Base-by-base conservation (phyloP, 2,797 vertebrate species). In the Pseudotriccus pelzelni region DNA sequence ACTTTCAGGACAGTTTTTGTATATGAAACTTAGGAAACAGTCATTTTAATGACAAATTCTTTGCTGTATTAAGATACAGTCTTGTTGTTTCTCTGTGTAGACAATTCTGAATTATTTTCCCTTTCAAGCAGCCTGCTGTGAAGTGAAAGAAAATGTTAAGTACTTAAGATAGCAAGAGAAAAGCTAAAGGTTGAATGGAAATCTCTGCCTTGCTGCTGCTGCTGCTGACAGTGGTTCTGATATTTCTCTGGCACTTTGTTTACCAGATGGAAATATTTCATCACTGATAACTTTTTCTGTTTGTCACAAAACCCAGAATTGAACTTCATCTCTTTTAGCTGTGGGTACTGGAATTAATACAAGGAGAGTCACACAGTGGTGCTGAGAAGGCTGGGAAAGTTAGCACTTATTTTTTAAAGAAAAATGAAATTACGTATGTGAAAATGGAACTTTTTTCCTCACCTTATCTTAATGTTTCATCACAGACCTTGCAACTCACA, bases 231-330 rank as follows among this genome's bases (percentile, higher is more conserved):
- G 82, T 52, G 47, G 21, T 12, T 90, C 76, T 86, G 72, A 52
- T 90, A 44, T 66, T 93, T 89, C 69, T 52, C 55, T 92, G 78
- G 69, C 25, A 56, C 63, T 92, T 95, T 86, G 60, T 89, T 93
- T 96, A 73, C 72, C 2, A 11, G 85, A 73, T 94, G 58, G 93
- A 92, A 94, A 90, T 62, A 80, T 88, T 94, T 95, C 53, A 87
- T 75, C 60, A 22, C 77, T 28, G 12, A 37, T 58, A 19, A 52
- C 5, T 68, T 49, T 46, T 66, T 37, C 58, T 55, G 10, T 80
- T 84, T 69, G 9, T 73, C 59, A 67, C 72, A 68, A 68, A 90
- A 58, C 81, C 22, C 37, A 58, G 50, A 78, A 75, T 49, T 74
- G 74, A 67, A 47, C 39, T 87, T 53, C 32, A 37, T 72, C n/a